A percentile compares a stretch with the other conserved stretches of the same genome.
Conservation (phyloP, 2,797 vertebrate genomes). For the Echiichthys vipera region DNA sequence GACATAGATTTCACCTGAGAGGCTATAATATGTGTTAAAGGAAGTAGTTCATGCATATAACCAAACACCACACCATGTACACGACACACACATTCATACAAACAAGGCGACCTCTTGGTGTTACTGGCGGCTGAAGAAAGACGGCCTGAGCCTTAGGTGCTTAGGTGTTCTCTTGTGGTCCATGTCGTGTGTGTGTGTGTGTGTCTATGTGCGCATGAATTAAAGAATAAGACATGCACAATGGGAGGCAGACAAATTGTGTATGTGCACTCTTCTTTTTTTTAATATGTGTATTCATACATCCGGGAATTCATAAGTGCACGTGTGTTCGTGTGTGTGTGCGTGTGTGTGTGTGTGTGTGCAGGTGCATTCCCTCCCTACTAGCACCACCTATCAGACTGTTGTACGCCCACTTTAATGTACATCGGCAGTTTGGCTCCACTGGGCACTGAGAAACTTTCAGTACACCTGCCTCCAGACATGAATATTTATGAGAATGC, state of each 20-base stretch:
- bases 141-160: neutral
- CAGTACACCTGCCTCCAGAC: conserved; percentile 50
- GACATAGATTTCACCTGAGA: no score
- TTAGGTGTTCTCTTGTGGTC: neutral
- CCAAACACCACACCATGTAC: neutral
- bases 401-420: conserved; percentile 40
- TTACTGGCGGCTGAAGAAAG: neutral
- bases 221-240: neutral
- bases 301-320: no score
- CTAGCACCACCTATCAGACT: conserved; percentile 32
- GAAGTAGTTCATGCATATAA: neutral
- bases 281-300: no score
- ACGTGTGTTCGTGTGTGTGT: no score
- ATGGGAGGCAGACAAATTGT: neutral
- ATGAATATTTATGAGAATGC: conserved; percentile 75
- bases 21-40: neutral
- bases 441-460: conserved; percentile 46
- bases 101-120: conserved; percentile 21
- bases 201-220: neutral
- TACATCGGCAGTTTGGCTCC: conserved; percentile 47
- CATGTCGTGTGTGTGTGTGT: neutral
- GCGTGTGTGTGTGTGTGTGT: conserved; percentile 5
- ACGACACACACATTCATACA: neutral
- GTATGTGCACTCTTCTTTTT: neutral
- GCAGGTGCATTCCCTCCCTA: conserved; percentile 17